Evolutionary conservation across 2,797 vertebrate species (phyloP).

Genomic region (Sarcoramphus papa): DNA sequence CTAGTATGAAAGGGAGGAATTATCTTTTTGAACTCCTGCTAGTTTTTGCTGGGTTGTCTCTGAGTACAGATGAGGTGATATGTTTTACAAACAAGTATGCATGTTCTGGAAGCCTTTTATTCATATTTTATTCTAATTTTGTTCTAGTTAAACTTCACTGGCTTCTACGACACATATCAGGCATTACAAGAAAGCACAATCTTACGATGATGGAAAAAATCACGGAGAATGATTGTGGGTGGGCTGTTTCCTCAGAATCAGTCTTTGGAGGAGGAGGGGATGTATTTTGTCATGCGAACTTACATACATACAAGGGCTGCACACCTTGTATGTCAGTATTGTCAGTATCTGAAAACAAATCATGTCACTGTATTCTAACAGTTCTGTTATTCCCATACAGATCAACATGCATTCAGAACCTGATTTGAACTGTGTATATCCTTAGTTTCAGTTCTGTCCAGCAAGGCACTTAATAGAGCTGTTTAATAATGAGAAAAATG

Average conservation of each 20-base stretch:
- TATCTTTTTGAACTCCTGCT: neutral
- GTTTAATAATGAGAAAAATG: neutral
- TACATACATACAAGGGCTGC: neutral
- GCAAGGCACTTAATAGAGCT: neutral
- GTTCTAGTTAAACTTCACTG: neutral
- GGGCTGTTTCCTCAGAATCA: neutral
- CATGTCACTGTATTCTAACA: neutral
- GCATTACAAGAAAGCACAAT: neutral
- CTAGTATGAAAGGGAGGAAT: neutral
- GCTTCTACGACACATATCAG: neutral
- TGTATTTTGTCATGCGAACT: neutral
- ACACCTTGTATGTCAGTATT: neutral
- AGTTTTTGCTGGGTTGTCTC: neutral
- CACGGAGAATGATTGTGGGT: rapidly evolving
- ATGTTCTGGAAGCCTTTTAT: neutral
- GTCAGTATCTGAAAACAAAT: neutral
- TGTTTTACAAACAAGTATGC: neutral
- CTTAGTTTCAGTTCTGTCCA: neutral
- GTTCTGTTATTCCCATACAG: neutral
- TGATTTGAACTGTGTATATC: neutral
- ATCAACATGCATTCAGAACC: neutral
- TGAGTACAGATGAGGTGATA: neutral
- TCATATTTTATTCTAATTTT: neutral
- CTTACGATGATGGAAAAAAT: neutral
- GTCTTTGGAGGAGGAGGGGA: neutral